A percentile compares a stretch with the other conserved stretches of the same genome.
Conservation (phyloP, 2,113 vertebrate genomes). For the Thryonomys swinderianus region DNA sequence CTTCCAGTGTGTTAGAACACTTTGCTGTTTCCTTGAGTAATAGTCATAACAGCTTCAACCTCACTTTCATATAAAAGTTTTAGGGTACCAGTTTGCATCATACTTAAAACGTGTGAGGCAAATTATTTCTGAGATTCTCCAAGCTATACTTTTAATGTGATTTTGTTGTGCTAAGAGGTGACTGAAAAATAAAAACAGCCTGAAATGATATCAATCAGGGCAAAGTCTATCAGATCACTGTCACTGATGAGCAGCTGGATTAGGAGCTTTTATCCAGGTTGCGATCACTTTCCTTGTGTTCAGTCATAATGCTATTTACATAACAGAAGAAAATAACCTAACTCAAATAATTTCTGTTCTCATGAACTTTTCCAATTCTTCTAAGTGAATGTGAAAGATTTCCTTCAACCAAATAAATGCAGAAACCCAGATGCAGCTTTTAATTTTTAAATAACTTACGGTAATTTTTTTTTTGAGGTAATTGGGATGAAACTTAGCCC, state of each 20-base stretch:
- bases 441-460: slow-evolving; percentile 13
- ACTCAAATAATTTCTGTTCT: not conserved
- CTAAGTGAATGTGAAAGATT: slow-evolving; percentile 15
- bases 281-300: not conserved
- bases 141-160: not conserved
- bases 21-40: not conserved
- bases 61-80: not conserved
- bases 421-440: not conserved
- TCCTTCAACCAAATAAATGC: not conserved
- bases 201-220: not conserved
- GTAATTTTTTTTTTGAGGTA: not conserved
- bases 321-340: not conserved
- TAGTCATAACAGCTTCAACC: not conserved
- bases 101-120: not conserved
- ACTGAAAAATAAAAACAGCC: not conserved
- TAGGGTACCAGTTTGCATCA: not conserved
- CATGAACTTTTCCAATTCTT: not conserved
- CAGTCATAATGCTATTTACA: not conserved
- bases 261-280: not conserved
- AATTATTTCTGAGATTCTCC: not conserved
- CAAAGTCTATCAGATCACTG: not conserved
- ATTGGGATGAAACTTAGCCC: too few species aligned
- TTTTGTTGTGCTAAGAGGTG: not conserved
- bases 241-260: not conserved
- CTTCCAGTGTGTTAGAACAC: not conserved